Conservation (phyloP, 2,888 invertebrate genomes). For the Coecobrya sp. region DNA sequence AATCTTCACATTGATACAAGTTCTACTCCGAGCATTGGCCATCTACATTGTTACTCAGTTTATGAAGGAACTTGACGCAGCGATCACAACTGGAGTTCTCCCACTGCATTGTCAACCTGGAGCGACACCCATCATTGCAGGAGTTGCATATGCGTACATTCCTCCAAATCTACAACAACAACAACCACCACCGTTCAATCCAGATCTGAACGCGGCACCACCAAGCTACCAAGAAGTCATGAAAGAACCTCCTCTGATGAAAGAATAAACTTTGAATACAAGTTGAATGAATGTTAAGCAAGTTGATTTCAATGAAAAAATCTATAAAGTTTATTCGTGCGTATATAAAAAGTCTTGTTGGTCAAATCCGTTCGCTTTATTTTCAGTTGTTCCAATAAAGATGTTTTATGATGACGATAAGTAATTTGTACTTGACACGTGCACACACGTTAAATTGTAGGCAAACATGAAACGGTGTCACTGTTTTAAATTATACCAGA, state of each 20-base stretch:
- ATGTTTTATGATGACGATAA: too few species aligned
- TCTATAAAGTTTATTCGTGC: too few species aligned
- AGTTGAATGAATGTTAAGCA: background rate
- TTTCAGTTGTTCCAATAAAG: too few species aligned
- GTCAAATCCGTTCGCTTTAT: too few species aligned
- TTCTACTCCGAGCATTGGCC: constrained; percentile 67
- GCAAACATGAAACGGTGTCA: too few species aligned
- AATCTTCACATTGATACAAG: constrained; percentile 65
- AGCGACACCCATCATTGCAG: constrained; percentile 64
- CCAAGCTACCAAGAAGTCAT: constrained; percentile 77
- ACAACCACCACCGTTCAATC: constrained; percentile 48
- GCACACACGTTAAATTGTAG: too few species aligned
- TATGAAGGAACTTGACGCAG: constrained; percentile 71
- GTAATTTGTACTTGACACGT: too few species aligned
- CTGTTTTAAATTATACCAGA: too few species aligned
- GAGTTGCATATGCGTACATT: constrained; percentile 73
- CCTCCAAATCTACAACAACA: constrained; percentile 64
- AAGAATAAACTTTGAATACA: constrained; percentile 23
- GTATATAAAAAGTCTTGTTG: too few species aligned
- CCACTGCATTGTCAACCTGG: constrained; percentile 70
- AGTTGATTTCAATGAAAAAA: too few species aligned
- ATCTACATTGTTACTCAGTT: constrained; percentile 78
- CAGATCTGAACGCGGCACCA: constrained; percentile 66
- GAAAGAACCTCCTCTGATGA: constrained; percentile 55
- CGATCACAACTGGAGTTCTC: constrained; percentile 66